Conservation (phyloP, 2,797 vertebrate species). For the Caiman crocodilus region DNA sequence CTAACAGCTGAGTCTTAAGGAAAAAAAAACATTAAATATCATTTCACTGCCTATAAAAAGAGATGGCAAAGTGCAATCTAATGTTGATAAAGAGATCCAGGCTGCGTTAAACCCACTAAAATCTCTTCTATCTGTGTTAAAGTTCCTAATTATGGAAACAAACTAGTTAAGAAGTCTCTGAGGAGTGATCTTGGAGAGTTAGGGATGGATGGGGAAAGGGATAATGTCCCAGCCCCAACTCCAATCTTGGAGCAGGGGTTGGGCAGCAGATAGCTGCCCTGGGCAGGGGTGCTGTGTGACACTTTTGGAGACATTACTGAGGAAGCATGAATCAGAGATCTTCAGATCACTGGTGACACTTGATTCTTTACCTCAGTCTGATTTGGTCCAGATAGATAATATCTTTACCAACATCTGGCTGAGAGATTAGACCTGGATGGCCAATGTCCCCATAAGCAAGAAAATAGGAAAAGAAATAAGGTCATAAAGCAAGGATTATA, state of each 20-base stretch:
- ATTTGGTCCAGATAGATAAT: background rate
- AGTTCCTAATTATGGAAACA: background rate
- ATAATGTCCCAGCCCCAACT: background rate
- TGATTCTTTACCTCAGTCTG: background rate
- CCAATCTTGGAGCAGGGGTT: background rate
- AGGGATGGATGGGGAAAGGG: background rate
- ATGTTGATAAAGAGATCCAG: background rate
- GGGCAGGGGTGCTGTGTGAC: background rate
- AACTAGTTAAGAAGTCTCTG: background rate
- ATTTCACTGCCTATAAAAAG: background rate
- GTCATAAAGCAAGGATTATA: too few species aligned
- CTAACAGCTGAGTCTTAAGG: background rate
- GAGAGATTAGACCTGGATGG: too few species aligned
- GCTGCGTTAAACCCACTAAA: background rate
- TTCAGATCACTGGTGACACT: background rate
- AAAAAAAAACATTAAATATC: background rate
- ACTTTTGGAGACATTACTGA: background rate
- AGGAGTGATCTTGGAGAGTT: background rate
- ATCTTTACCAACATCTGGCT: background rate
- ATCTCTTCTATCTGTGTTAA: too few species aligned
- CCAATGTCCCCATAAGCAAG: too few species aligned
- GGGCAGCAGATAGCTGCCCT: background rate
- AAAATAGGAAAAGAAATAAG: too few species aligned
- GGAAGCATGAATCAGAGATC: accelerated
- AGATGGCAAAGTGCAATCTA: background rate